Conservation (phyloP, 2,113 vertebrate genomes). For the Telmatochromis sp. region DNA sequence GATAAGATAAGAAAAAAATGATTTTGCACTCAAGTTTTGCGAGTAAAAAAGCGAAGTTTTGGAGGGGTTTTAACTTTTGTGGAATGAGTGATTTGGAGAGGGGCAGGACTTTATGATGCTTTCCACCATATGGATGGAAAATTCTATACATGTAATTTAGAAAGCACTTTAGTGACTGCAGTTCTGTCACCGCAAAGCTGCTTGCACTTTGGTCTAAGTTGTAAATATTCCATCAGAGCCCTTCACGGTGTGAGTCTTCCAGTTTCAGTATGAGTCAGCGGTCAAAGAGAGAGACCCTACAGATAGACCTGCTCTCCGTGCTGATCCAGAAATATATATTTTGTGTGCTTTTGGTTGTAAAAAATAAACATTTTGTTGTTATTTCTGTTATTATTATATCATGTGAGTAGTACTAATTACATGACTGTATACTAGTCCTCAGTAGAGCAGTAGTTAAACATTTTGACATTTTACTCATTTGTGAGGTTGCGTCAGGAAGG, state of each 20-base stretch:
- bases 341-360: background rate
- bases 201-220: constrained; percentile 30
- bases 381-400: background rate
- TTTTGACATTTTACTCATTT: background rate
- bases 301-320: constrained; percentile 28
- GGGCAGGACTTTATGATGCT: background rate
- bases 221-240: constrained; percentile 31
- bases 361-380: background rate
- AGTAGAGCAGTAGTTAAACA: background rate
- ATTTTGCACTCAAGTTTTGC: background rate
- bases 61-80: background rate
- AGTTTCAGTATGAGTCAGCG: constrained; percentile 32
- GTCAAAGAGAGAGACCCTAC: constrained; percentile 43
- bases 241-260: constrained; percentile 41
- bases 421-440: background rate
- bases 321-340: background rate
- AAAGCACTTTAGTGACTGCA: background rate
- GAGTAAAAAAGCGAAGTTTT: background rate
- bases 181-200: background rate
- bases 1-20: background rate
- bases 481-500: background rate
- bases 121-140: constrained; percentile 15
- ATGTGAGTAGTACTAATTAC: background rate
- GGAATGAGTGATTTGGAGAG: background rate
- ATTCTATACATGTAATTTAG: constrained; percentile 31